phyloP scores from a whole-genome alignment of 2,888 invertebrate genomes.

The Acronicta aceris region DNA sequence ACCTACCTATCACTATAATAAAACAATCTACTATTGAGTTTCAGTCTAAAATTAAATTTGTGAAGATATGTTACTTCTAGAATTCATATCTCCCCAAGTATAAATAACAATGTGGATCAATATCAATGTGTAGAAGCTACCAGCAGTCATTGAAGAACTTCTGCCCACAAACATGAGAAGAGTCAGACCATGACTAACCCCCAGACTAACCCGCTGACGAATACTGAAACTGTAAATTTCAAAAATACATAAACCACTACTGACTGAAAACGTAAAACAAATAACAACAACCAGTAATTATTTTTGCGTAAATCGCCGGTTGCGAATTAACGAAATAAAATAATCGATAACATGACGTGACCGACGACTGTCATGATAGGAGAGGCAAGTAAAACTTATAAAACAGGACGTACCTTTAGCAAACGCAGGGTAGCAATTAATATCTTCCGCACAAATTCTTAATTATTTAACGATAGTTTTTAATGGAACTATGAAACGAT shows the following conservation, averaged over 20 bases:
- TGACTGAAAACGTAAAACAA: not conserved
- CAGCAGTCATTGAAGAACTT: too few relatives aligned
- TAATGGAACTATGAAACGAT: constrained; percentile 25
- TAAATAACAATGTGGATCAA: too few relatives aligned
- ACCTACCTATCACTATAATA: too few relatives aligned
- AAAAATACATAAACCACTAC: not conserved
- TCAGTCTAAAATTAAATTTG: too few relatives aligned
- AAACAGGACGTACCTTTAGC: constrained; percentile 50
- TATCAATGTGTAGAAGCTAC: too few relatives aligned
- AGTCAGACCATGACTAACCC: constrained; percentile 19
- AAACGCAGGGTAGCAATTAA: constrained; percentile 23
- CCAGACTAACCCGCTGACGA: constrained; percentile 4
- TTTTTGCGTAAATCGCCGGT: constrained; percentile 35
- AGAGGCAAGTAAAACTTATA: constrained; percentile 13
- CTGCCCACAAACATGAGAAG: not conserved
- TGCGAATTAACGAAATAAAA: constrained; percentile 25
- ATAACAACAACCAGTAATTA: not conserved
- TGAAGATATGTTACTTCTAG: too few relatives aligned
- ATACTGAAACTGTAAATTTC: constrained; percentile 14
- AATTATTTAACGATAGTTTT: constrained; percentile 12
- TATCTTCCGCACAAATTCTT: constrained; percentile 27
- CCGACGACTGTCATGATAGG: constrained; percentile 37
- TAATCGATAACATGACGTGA: constrained; percentile 71
- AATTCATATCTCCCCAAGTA: too few relatives aligned
- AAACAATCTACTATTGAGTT: too few relatives aligned